Conservation (phyloP, 2,888 invertebrate genomes). For the Chaitophorus viminalis region DNA sequence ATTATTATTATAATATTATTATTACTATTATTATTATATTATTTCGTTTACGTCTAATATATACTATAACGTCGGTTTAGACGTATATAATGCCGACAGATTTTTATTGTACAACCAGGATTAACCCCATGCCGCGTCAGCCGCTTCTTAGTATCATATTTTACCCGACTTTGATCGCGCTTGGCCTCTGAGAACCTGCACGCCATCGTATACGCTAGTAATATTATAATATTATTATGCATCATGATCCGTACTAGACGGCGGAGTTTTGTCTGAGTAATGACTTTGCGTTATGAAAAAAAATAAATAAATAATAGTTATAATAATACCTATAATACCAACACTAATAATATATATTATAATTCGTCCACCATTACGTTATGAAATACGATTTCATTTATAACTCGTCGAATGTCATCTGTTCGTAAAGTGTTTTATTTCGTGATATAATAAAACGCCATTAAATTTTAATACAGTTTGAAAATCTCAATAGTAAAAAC, state of each 20-base stretch:
- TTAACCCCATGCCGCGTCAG: constrained; percentile 40
- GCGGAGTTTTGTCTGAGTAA: neutral
- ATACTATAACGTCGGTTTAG: neutral
- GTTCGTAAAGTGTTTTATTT: neutral
- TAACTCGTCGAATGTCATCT: neutral
- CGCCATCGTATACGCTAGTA: neutral
- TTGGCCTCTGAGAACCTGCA: neutral
- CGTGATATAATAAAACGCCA: neutral
- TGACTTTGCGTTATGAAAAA: neutral
- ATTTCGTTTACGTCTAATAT: constrained; percentile 7
- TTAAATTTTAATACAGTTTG: neutral
- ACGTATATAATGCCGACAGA: neutral
- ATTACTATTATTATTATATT: too few relatives aligned
- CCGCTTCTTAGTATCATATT: constrained; percentile 13
- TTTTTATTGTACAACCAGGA: constrained; percentile 31
- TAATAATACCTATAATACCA: too few relatives aligned
- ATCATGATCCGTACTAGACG: neutral
- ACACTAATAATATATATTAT: too few relatives aligned
- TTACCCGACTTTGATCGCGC: neutral
- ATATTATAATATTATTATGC: neutral
- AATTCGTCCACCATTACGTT: neutral
- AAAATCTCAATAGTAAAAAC: too few relatives aligned
- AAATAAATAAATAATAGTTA: too few relatives aligned
- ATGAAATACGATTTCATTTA: neutral
- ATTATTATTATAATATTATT: neutral